A percentile compares a stretch with the other conserved stretches of the same genome.
phyloP scores from a whole-genome alignment of 2,113 vertebrate species.

The Gorsachius goisagi region DNA sequence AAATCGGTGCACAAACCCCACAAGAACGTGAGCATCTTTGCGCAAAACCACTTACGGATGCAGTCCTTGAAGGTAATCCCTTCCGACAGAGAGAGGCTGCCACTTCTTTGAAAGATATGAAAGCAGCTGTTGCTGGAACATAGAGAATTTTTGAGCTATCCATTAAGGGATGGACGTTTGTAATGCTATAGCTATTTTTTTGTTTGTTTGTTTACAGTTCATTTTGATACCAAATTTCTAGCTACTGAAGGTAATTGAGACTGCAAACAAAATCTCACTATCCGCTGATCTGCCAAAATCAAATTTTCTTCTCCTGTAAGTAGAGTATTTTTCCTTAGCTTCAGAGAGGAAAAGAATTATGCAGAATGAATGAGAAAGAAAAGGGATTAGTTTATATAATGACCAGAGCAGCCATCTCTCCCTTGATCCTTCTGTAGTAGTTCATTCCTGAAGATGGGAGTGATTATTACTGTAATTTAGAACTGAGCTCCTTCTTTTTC shows the following conservation, averaged over 20 bases:
- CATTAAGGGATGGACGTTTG: not conserved
- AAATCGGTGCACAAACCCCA: not conserved
- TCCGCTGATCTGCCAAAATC: conserved; percentile 49
- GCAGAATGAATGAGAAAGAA: conserved; percentile 18
- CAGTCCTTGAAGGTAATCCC: conserved; percentile 29
- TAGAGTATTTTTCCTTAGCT: not conserved
- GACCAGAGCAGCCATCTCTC: conserved; percentile 25
- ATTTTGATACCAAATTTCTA: conserved; percentile 4
- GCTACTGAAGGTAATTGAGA: conserved; percentile 37
- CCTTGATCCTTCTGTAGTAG: not conserved
- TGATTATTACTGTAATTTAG: not conserved
- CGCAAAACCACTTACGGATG: not conserved
- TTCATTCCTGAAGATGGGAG: not conserved
- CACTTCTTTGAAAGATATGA: conserved; percentile 31
- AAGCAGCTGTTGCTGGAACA: conserved; percentile 44
- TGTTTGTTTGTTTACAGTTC: conserved; percentile 6
- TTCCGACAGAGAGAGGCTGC: conserved; percentile 14
- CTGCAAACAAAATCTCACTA: conserved; percentile 47
- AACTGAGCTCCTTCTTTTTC: not conserved
- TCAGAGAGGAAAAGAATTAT: conserved; percentile 17
- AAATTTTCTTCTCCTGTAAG: conserved; percentile 15
- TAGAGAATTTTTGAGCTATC: not conserved
- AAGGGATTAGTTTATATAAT: conserved; percentile 22
- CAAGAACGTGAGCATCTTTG: not conserved
- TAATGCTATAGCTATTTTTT: not conserved